These are phyloP conservation scores for Neocrepidodera transversa DNA, from an alignment of 2,888 invertebrate species.

Conservation along the genomic window DNA sequence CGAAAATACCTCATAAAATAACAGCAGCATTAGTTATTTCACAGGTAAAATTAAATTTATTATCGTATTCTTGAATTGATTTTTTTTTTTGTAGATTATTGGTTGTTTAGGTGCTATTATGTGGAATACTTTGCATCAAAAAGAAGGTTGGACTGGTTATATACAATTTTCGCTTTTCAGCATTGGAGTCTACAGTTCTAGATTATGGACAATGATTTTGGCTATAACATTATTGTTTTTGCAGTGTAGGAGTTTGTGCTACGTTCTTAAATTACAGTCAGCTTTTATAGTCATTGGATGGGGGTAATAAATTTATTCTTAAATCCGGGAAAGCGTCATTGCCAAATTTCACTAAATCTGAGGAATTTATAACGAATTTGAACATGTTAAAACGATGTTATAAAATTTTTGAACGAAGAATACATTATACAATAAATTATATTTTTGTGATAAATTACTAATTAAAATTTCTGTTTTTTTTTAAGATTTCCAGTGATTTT, in stretches of 20 bases:
- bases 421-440: too few species aligned
- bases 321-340: too few species aligned
- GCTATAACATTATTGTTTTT: constrained; percentile 83
- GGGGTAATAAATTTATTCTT: constrained; percentile 63
- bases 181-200: constrained; percentile 79
- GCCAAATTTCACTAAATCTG: too few species aligned
- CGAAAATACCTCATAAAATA: constrained; percentile 81
- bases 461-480: too few species aligned
- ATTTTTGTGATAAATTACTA: too few species aligned
- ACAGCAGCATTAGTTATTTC: constrained; percentile 80
- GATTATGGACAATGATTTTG: constrained; percentile 85
- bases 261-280: constrained; percentile 79
- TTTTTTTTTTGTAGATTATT: constrained; percentile 62
- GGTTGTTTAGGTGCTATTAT: constrained; percentile 77
- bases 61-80: not conserved
- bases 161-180: constrained; percentile 80
- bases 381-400: not conserved
- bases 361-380: too few species aligned
- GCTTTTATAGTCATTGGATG: constrained; percentile 68
- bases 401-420: too few species aligned
- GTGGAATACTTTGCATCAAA: constrained; percentile 69
- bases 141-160: constrained; percentile 69
- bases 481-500: constrained; percentile 72
- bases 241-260: constrained; percentile 83
- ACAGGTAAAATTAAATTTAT: constrained; percentile 67